phyloP scores from a whole-genome alignment of 2,797 vertebrate species.

The Sebastes trivittatus region DNA sequence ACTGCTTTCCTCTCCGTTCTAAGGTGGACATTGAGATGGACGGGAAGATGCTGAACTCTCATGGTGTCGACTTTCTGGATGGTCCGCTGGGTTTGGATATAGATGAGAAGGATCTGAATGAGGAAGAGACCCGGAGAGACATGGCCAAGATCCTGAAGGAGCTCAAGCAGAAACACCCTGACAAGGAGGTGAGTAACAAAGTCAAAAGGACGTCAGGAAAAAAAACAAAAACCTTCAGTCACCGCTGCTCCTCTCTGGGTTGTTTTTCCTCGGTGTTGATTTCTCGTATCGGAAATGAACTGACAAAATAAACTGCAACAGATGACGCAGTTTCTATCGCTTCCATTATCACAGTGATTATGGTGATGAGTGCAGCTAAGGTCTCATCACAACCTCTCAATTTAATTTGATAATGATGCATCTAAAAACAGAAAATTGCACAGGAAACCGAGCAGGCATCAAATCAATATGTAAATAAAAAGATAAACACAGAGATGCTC shows the following conservation, averaged over 20 bases:
- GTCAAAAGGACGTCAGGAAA: neutral
- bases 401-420: conserved; percentile 17
- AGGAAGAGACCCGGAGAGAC: conserved; percentile 95
- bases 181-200: conserved; percentile 86
- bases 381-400: neutral
- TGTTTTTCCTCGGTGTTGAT: neutral
- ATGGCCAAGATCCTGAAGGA: conserved; percentile 99
- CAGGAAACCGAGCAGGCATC: neutral
- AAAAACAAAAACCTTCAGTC: accelerated
- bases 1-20: neutral
- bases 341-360: conserved; percentile 26
- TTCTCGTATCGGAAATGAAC: neutral
- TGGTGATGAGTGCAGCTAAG: conserved; percentile 18
- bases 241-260: neutral
- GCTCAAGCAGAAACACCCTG: conserved; percentile 97
- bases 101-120: conserved; percentile 95
- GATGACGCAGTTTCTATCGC: conserved; percentile 2
- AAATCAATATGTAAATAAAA: conserved; percentile 2
- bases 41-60: conserved; percentile 97
- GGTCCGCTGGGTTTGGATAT: conserved; percentile 90
- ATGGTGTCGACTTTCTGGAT: conserved; percentile 94
- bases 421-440: conserved; percentile 1
- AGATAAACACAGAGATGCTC: neutral
- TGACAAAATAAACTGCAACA: conserved; percentile 18
- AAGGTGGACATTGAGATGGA: conserved; percentile 98